Base-by-base conservation (phyloP, 1,140 invertebrate species). In the Helicoverpa armigera region DNA sequence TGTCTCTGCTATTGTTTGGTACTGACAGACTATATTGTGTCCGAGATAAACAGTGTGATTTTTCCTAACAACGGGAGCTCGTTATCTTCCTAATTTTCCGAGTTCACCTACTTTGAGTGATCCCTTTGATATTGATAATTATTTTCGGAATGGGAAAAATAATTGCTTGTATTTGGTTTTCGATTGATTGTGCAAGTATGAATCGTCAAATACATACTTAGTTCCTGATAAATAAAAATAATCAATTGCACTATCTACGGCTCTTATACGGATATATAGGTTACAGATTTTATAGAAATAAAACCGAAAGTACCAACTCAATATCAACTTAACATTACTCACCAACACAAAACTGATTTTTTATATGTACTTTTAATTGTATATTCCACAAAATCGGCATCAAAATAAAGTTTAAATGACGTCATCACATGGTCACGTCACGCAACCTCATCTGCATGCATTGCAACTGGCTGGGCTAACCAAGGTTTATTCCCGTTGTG, bases 1-100 rank as follows among this genome's bases (percentile, higher is more conserved):
- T 86, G 82, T 82, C 81, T 84, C 63, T 14, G 12, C 58, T 63
- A 86, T 86, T 86, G 85, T 84, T 77, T 23, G 60, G 11, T 31
- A 7, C 16, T 83, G 78, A 79, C 79, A 79, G 80, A 65, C 77
- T 81, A 79, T 83, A 23, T 83, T 86, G 75, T 83, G 60, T 70
- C 29, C 48, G 18, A 63, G 75, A 61, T 85, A 80, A 81, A 81
- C 78, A 53, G 77, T 78, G 53, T 82, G 54, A 81, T 76, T 78
- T 56, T 53, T 43, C 29, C 63, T 14, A 61, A 61, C 35, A 75
- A 50, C 14, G 12, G n/a, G 12, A 14, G 58, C 35, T 29, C 56
- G 73, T 75, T 75, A 75, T 75, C 58, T 61, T 65, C 10, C 48
- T 67, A 54, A 78, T 78, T 58, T 76, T 51, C 60, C 23, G 2